Conservation (phyloP, 2,888 invertebrate genomes). For the Eristalis pertinax region DNA sequence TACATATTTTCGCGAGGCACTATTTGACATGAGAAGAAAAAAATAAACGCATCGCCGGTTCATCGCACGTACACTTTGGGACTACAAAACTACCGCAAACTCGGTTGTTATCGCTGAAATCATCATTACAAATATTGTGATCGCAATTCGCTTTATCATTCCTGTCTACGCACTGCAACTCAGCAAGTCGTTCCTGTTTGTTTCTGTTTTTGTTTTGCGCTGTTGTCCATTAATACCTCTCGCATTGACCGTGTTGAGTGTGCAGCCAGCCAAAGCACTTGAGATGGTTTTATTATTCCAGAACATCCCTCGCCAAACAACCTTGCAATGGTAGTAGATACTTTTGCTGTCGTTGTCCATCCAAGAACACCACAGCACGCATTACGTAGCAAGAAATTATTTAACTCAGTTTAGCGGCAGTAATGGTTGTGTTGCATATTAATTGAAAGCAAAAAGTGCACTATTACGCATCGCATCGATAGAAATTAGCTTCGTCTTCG, state of each 20-base stretch:
- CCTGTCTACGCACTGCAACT: constrained; percentile 51
- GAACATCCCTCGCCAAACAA: constrained; percentile 48
- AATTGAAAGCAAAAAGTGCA: constrained; percentile 11
- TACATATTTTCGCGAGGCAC: constrained; percentile 24
- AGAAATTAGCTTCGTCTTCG: not conserved
- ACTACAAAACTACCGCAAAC: constrained; percentile 66
- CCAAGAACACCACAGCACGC: constrained; percentile 31
- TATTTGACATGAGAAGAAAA: constrained; percentile 10
- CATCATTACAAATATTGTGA: constrained; percentile 50
- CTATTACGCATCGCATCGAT: constrained; percentile 16
- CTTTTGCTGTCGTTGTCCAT: constrained; percentile 30
- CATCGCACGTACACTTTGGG: constrained; percentile 32
- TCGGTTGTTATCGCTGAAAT: constrained; percentile 53
- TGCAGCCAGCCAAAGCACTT: not conserved
- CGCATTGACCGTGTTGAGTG: not conserved
- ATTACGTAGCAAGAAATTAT: constrained; percentile 51
- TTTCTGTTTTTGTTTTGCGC: not conserved
- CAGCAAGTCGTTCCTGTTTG: constrained; percentile 44
- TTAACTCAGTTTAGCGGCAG: constrained; percentile 40
- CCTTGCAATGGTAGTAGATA: constrained; percentile 40
- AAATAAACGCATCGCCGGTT: constrained; percentile 1
- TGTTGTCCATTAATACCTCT: not conserved
- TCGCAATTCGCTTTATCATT: constrained; percentile 61
- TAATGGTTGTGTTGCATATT: constrained; percentile 46
- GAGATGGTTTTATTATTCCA: constrained; percentile 34